These are phyloP conservation scores for Gavialis gangeticus DNA, from an alignment of 2,113 vertebrate genomes.

Conservation along the genomic window DNA sequence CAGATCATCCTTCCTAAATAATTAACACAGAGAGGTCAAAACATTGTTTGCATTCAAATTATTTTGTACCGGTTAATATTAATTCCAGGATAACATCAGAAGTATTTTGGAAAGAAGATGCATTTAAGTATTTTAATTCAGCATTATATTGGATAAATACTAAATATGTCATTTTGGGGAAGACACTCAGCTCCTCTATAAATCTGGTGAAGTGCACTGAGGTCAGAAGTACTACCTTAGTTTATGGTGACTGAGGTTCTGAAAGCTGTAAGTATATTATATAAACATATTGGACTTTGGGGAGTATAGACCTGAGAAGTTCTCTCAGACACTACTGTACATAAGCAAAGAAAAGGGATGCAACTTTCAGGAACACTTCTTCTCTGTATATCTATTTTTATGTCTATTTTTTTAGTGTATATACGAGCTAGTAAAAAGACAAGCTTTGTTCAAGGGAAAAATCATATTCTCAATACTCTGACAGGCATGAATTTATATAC, in stretches of 20 bases:
- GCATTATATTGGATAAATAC: neutral
- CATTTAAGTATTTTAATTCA: neutral
- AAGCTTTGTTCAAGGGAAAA: too few species aligned
- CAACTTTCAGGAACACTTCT: neutral
- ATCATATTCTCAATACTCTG: neutral
- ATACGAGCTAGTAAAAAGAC: neutral
- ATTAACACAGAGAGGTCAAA: neutral
- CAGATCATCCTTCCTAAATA: neutral
- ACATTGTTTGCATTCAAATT: neutral
- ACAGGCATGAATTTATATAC: neutral
- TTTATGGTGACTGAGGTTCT: neutral
- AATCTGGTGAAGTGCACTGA: neutral
- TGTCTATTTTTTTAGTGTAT: neutral
- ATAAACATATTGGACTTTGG: neutral
- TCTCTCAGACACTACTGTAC: neutral
- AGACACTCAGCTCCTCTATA: neutral
- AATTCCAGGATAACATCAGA: neutral
- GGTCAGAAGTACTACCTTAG: neutral
- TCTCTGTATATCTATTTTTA: neutral
- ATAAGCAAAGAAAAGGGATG: neutral
- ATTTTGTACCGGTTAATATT: neutral
- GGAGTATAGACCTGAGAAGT: neutral
- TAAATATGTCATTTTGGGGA: fast-evolving
- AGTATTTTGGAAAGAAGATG: neutral
- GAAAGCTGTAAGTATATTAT: neutral